phyloP scores from a whole-genome alignment of 2,113 vertebrate genomes.

The Myanophis thanlyinensis region DNA sequence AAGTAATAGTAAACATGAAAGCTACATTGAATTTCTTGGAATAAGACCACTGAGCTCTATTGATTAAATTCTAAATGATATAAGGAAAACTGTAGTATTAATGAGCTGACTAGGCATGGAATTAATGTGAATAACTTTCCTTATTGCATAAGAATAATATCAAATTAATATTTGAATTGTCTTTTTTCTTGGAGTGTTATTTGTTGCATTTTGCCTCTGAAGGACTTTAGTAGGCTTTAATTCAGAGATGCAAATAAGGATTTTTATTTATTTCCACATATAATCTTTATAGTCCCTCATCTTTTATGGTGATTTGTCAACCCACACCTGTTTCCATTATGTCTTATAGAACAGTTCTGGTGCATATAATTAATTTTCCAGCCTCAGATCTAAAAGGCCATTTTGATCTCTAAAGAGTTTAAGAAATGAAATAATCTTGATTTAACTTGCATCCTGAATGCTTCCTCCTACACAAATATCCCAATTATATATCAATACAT shows the following conservation, averaged over 20 bases:
- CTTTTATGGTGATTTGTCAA: background rate
- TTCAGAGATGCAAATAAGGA: background rate
- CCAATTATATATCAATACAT: background rate
- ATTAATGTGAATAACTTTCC: background rate
- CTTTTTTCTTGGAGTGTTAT: background rate
- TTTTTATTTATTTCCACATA: background rate
- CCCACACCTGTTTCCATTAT: background rate
- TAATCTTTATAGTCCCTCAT: background rate
- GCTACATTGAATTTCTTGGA: background rate
- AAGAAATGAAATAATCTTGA: background rate
- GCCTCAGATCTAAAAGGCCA: background rate
- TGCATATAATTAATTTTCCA: background rate
- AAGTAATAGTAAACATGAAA: background rate
- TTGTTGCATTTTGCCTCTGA: background rate
- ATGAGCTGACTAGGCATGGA: constrained; percentile 18
- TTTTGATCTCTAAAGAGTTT: background rate
- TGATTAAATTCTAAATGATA: background rate
- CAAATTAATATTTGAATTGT: constrained; percentile 1
- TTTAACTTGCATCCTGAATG: background rate
- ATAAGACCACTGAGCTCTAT: background rate
- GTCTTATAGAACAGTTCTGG: rapidly evolving
- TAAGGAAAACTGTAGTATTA: background rate
- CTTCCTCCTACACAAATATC: background rate
- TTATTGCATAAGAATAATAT: background rate
- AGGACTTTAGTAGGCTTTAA: background rate